These are phyloP conservation scores for Thalassaphorura encarpata DNA, from an alignment of 1,140 invertebrate species.

Conservation along the genomic window DNA sequence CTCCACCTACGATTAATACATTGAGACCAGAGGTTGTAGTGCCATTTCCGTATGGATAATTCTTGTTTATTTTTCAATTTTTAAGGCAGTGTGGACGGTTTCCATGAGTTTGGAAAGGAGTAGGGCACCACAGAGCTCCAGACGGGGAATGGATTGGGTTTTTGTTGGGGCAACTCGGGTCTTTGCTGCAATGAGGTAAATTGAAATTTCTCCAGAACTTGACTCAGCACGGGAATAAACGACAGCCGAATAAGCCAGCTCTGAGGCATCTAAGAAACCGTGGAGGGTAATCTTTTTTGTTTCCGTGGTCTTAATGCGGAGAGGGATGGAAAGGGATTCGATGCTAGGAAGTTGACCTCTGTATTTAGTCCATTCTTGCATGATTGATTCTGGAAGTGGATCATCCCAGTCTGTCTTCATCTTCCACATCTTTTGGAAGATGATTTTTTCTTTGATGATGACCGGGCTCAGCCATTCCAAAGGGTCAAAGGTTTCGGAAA, in stretches of 20 bases:
- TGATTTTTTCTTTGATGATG: slow-evolving; percentile 33
- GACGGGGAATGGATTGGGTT: slow-evolving; percentile 19
- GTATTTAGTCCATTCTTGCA: slow-evolving; percentile 29
- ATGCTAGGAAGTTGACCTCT: slow-evolving; percentile 30
- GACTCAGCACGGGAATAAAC: neutral
- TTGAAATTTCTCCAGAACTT: neutral
- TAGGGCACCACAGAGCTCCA: slow-evolving; percentile 19
- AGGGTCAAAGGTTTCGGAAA: slow-evolving; percentile 17
- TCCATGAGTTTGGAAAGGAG: neutral
- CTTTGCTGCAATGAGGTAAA: slow-evolving; percentile 12
- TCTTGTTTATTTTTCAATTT: too few relatives aligned
- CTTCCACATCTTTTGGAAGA: slow-evolving; percentile 36
- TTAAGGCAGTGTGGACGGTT: neutral
- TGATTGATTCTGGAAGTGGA: slow-evolving; percentile 21
- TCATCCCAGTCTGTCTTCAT: slow-evolving; percentile 36
- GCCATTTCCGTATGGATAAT: too few relatives aligned
- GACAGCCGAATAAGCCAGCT: slow-evolving; percentile 1
- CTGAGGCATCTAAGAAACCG: slow-evolving; percentile 16
- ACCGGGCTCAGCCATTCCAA: slow-evolving; percentile 22
- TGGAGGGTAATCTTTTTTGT: neutral
- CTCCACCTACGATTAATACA: slow-evolving; percentile 86
- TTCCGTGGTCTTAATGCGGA: neutral
- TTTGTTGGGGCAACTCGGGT: slow-evolving; percentile 23
- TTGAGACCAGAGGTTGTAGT: too few relatives aligned
- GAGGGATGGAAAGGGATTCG: neutral